A percentile compares a stretch with the other conserved stretches of the same genome.
Conservation (phyloP, 92 coral and sea anemone species). For the Ricordea florida region DNA sequence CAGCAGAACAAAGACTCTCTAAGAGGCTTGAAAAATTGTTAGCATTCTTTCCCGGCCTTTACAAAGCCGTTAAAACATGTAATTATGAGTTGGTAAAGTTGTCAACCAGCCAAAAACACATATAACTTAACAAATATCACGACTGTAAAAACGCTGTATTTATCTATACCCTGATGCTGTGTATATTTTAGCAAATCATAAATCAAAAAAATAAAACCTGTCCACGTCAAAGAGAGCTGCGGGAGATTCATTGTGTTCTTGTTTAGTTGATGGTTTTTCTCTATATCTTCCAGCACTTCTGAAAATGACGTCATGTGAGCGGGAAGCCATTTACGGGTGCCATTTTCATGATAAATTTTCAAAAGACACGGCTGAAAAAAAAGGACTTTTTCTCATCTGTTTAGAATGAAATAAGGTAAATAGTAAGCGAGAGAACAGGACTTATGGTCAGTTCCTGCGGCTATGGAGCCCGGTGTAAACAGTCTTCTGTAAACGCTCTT, state of each 20-base stretch:
- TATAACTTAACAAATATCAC: background rate
- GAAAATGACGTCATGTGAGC: conserved; percentile 13
- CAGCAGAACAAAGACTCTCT: conserved; percentile 8
- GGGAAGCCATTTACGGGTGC: too few relatives aligned
- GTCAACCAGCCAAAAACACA: background rate
- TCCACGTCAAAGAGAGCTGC: background rate
- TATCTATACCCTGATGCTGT: background rate
- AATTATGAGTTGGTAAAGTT: too few relatives aligned
- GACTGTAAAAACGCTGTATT: background rate
- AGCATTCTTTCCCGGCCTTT: background rate
- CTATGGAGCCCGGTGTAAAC: too few relatives aligned
- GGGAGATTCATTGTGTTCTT: background rate
- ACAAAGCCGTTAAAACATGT: background rate
- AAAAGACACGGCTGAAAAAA: too few relatives aligned
- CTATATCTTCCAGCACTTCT: too few relatives aligned
- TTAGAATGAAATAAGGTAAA: too few relatives aligned
- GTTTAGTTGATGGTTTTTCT: too few relatives aligned
- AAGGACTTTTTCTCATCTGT: too few relatives aligned
- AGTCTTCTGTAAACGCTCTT: too few relatives aligned
- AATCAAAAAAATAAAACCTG: conserved; percentile 8
- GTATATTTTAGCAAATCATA: conserved; percentile 14
- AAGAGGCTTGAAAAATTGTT: background rate
- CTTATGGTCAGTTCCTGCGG: too few relatives aligned
- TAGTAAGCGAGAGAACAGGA: too few relatives aligned
- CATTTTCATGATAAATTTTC: too few relatives aligned